Percentiles rank a stretch among this genome's conserved stretches.
phyloP scores from a whole-genome alignment of 2,113 vertebrate species.

The Channa argus region DNA sequence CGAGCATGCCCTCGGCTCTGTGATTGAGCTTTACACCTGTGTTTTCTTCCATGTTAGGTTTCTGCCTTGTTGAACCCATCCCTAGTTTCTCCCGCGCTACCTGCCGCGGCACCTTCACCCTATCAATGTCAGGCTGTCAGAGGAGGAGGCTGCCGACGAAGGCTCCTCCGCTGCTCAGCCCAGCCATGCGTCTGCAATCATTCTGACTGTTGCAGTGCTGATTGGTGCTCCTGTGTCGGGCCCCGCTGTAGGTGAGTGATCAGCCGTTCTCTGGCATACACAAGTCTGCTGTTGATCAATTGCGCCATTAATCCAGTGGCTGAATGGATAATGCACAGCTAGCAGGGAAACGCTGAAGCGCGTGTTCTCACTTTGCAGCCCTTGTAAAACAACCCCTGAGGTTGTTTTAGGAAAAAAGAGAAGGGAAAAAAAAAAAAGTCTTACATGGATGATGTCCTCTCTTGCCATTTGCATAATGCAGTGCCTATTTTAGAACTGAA shows the following conservation, averaged over 20 bases:
- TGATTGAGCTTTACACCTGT: conserved; percentile 65
- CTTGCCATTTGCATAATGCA: conserved; percentile 52
- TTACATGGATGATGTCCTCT: conserved; percentile 33
- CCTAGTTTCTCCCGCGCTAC: conserved; percentile 13
- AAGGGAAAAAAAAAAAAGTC: neutral
- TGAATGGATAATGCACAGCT: conserved; percentile 70
- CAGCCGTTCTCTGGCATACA: conserved; percentile 69
- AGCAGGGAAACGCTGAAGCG: conserved; percentile 50
- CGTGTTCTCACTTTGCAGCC: conserved; percentile 45
- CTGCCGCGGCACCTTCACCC: conserved; percentile 30
- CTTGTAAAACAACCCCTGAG: conserved; percentile 65
- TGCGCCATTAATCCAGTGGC: conserved; percentile 77
- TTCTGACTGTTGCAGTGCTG: conserved; percentile 51
- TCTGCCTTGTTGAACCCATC: conserved; percentile 65
- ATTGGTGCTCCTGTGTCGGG: conserved; percentile 66
- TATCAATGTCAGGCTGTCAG: conserved; percentile 67
- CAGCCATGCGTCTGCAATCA: conserved; percentile 71
- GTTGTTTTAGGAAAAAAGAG: conserved; percentile 49
- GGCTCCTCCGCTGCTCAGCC: conserved; percentile 34
- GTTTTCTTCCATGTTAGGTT: conserved; percentile 61
- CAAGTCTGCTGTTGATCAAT: conserved; percentile 77
- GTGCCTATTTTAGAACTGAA: conserved; percentile 33
- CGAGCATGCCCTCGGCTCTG: conserved; percentile 35
- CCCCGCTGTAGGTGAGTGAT: conserved; percentile 75
- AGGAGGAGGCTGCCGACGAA: conserved; percentile 14